Percentiles rank a stretch among this genome's conserved stretches.
These are phyloP conservation scores for Caenorhabditis sp. DNA, from an alignment of 2,888 invertebrate genomes.

Conservation along the genomic window DNA sequence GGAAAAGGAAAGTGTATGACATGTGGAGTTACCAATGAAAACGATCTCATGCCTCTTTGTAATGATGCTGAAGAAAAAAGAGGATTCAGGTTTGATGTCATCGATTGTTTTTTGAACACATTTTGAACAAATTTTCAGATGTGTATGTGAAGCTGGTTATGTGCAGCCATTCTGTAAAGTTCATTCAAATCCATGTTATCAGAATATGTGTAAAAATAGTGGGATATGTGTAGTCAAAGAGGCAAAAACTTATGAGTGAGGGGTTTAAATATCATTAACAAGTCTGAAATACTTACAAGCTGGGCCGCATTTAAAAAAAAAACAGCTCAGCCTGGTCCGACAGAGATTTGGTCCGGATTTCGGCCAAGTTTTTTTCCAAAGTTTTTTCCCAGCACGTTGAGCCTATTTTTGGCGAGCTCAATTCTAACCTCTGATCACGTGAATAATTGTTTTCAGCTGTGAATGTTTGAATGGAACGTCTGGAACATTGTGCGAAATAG, in stretches of 20 bases:
- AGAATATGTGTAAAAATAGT: constrained; percentile 34
- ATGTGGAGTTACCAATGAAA: constrained; percentile 14
- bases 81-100: constrained; percentile 11
- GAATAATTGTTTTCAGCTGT: constrained; percentile 44
- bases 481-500: constrained; percentile 42
- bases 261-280: too few species aligned
- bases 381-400: too few species aligned
- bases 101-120: background rate
- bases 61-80: constrained; percentile 12
- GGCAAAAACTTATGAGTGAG: constrained; percentile 26
- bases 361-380: too few species aligned
- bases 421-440: too few species aligned
- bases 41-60: constrained; percentile 32
- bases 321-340: too few species aligned
- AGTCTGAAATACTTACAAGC: too few species aligned
- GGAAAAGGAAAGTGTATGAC: constrained; percentile 35
- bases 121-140: constrained; percentile 15
- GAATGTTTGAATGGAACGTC: constrained; percentile 43
- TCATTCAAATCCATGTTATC: constrained; percentile 30
- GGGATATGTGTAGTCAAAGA: constrained; percentile 20
- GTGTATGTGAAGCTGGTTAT: constrained; percentile 42
- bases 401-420: too few species aligned
- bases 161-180: constrained; percentile 21
- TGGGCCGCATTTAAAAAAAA: too few species aligned
- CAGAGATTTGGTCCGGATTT: too few species aligned